These are phyloP conservation scores for Seriola dumerili DNA, from an alignment of 2,113 vertebrate genomes.

Conservation along the genomic window DNA sequence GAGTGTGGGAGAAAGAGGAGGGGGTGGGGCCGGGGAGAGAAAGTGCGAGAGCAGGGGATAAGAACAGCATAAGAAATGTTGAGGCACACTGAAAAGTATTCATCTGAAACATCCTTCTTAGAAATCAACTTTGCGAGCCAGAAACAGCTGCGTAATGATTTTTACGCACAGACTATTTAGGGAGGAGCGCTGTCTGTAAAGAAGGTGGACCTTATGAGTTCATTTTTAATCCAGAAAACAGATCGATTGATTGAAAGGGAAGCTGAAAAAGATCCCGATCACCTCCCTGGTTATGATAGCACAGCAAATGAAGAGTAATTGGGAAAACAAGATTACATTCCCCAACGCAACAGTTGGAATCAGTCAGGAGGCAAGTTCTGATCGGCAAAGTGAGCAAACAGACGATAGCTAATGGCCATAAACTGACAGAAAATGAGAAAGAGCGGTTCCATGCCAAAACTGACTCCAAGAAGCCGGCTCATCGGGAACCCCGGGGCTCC, in stretches of 20 bases:
- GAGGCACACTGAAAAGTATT: not conserved
- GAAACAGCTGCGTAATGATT: not conserved
- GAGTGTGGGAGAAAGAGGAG: not conserved
- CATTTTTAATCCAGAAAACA: not conserved
- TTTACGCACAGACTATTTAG: not conserved
- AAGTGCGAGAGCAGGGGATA: constrained; percentile 1
- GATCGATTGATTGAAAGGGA: not conserved
- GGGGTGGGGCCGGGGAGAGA: not conserved
- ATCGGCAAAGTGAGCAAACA: constrained; percentile 48
- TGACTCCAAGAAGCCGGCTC: constrained; percentile 58
- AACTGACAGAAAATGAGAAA: constrained; percentile 56
- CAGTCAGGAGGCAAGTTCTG: constrained; percentile 36
- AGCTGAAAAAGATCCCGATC: not conserved
- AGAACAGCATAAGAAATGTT: constrained; percentile 9
- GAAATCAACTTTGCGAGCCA: not conserved
- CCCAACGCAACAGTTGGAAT: constrained; percentile 27
- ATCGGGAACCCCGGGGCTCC: constrained; percentile 43
- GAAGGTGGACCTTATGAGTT: not conserved
- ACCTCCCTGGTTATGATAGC: not conserved
- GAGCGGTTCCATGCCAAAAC: constrained; percentile 60
- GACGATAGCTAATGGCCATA: constrained; percentile 51
- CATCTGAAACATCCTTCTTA: not conserved
- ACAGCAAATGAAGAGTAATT: constrained; percentile 16
- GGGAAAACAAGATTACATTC: constrained; percentile 15
- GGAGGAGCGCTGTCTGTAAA: not conserved